Conservation (phyloP, 2,888 invertebrate genomes). For the Drosophila recens region DNA sequence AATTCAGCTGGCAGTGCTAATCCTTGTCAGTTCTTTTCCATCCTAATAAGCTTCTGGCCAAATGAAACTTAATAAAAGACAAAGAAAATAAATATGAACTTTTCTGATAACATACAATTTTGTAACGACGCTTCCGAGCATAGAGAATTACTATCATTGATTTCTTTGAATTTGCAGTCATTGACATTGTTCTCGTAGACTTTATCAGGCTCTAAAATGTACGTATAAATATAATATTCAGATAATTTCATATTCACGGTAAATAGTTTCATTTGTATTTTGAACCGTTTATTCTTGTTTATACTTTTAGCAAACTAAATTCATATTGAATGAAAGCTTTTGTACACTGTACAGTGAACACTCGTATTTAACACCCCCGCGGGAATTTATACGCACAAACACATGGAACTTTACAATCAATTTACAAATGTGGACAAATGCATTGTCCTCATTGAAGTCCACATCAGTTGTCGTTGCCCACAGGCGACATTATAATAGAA, state of each 20-base stretch:
- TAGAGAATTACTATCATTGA: not conserved
- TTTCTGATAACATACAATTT: not conserved
- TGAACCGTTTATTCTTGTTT: not conserved
- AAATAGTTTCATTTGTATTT: constrained; percentile 7
- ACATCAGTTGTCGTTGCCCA: constrained; percentile 18
- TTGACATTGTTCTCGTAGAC: not conserved
- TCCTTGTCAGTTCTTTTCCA: not conserved
- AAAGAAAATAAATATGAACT: not conserved
- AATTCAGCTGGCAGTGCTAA: constrained; percentile 10
- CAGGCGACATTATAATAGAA: constrained; percentile 40
- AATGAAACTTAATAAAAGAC: not conserved
- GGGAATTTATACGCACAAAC: constrained; percentile 23
- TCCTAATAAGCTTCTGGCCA: not conserved
- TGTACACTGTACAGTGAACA: constrained; percentile 1
- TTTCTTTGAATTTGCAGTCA: not conserved
- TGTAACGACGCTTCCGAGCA: not conserved
- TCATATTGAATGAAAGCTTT: constrained; percentile 6
- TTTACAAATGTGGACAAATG: constrained; percentile 11
- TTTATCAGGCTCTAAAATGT: not conserved
- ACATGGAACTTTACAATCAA: constrained; percentile 21
- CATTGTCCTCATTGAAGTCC: constrained; percentile 13
- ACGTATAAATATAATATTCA: not conserved
- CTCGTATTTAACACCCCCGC: constrained; percentile 18
- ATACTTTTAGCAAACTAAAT: constrained; percentile 8
- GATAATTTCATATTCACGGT: constrained; percentile 2